These are phyloP conservation scores for Anniella stebbinsi DNA, from an alignment of 2,797 vertebrate species.

Conservation along the genomic window DNA sequence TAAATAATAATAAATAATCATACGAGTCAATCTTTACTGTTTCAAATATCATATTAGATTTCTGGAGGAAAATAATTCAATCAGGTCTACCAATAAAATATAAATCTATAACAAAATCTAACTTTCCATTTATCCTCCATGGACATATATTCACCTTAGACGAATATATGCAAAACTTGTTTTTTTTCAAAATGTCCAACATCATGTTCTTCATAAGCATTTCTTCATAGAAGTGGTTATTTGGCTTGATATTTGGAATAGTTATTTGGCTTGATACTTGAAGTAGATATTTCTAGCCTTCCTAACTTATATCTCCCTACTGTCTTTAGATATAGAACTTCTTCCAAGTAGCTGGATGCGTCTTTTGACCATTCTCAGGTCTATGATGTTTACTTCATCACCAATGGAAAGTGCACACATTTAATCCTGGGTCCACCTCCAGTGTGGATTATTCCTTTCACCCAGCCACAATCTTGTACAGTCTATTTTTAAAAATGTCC, in stretches of 20 bases:
- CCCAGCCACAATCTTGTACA: not conserved
- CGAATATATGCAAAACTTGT: not conserved
- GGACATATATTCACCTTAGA: not conserved
- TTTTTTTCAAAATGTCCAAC: not conserved
- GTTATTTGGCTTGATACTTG: not conserved
- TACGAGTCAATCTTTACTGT: not conserved
- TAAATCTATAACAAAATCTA: not conserved
- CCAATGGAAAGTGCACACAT: not conserved
- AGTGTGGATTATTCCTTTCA: not conserved
- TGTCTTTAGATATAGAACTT: not conserved
- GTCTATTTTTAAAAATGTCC: not conserved
- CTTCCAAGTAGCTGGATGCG: not conserved
- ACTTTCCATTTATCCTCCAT: not conserved
- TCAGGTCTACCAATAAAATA: not conserved
- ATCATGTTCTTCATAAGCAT: not conserved
- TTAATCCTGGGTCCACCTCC: not conserved
- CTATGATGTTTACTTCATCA: not conserved
- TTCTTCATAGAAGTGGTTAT: not conserved
- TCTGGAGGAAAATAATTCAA: not conserved
- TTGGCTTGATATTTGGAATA: not conserved
- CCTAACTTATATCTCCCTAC: slow-evolving; percentile 12
- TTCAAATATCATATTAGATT: not conserved
- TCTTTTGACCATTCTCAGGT: not conserved
- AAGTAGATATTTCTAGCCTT: not conserved
- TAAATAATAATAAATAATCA: too few species aligned